Percentiles rank a stretch among this genome's conserved stretches.
These are phyloP conservation scores for Diachasma alloeum DNA, from an alignment of 1,140 invertebrate species.

Conservation along the genomic window DNA sequence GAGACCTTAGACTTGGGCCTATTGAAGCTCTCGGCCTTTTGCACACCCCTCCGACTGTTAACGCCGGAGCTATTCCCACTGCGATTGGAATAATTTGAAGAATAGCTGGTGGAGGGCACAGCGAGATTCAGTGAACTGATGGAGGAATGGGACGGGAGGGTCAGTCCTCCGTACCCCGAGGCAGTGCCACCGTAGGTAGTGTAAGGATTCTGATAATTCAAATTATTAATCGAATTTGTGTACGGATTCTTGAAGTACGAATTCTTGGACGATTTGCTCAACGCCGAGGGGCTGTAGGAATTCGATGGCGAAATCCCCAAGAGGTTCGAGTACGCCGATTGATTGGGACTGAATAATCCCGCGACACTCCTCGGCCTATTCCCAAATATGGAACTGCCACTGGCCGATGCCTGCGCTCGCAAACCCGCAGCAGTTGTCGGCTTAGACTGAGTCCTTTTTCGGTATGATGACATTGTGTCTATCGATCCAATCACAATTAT, in stretches of 20 bases:
- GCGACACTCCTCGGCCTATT: constrained; percentile 63
- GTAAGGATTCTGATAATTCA: constrained; percentile 62
- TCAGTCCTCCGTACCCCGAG: constrained; percentile 71
- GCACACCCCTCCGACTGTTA: constrained; percentile 32
- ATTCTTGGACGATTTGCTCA: constrained; percentile 47
- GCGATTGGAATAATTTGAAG: constrained; percentile 52
- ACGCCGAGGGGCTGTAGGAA: constrained; percentile 45
- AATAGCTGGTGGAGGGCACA: constrained; percentile 63
- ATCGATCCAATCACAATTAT: no score
- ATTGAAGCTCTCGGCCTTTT: constrained; percentile 55
- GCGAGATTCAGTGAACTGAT: constrained; percentile 66
- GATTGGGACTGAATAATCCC: constrained; percentile 54
- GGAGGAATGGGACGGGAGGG: constrained; percentile 62
- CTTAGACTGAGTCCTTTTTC: constrained; percentile 58
- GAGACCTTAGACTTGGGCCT: constrained; percentile 49
- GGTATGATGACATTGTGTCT: constrained; percentile 54
- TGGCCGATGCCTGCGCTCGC: constrained; percentile 61
- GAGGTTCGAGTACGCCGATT: constrained; percentile 52
- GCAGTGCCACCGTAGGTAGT: constrained; percentile 71
- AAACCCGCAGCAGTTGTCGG: constrained; percentile 62
- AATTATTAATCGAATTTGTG: constrained; percentile 55
- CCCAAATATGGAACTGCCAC: constrained; percentile 61
- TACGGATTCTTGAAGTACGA: constrained; percentile 53
- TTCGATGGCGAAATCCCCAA: constrained; percentile 51
- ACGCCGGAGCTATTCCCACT: constrained; percentile 36